Evolutionary conservation across 2,113 vertebrate genomes (phyloP).

Genomic region (Proteles cristata): DNA sequence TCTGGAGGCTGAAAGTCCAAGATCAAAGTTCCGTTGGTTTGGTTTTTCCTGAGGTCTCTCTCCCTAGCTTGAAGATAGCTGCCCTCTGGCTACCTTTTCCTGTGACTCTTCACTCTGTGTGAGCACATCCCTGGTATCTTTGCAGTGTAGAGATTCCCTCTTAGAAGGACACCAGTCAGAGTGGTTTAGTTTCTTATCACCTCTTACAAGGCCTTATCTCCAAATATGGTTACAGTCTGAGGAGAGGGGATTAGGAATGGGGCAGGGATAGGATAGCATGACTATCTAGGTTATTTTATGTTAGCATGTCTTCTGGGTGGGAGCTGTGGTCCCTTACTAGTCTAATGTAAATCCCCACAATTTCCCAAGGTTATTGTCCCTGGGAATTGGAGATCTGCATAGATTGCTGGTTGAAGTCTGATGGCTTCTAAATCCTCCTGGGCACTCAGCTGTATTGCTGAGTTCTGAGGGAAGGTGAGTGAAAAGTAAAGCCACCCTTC

Average conservation of each 20-base stretch:
- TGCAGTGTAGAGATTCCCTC: background rate
- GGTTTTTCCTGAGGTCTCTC: background rate
- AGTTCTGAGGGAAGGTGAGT: background rate
- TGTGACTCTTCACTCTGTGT: background rate
- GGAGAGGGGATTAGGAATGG: background rate
- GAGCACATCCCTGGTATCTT: background rate
- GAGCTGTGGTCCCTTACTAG: background rate
- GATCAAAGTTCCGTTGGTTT: background rate
- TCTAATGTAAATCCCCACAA: background rate
- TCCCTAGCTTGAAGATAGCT: background rate
- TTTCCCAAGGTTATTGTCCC: background rate
- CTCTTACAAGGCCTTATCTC: background rate
- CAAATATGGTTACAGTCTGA: background rate
- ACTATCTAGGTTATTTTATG: background rate
- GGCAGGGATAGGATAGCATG: background rate
- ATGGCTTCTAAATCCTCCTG: background rate
- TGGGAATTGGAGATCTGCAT: background rate
- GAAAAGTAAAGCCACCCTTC: background rate
- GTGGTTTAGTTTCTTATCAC: background rate
- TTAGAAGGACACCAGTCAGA: background rate
- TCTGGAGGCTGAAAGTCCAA: background rate
- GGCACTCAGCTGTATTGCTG: background rate
- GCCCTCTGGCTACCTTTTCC: background rate
- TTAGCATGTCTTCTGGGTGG: background rate
- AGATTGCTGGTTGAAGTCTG: background rate